A percentile compares a stretch with the other conserved stretches of the same genome.
Evolutionary conservation across 1,140 invertebrate species (phyloP).

Genomic region (Drosophila arawakana): DNA sequence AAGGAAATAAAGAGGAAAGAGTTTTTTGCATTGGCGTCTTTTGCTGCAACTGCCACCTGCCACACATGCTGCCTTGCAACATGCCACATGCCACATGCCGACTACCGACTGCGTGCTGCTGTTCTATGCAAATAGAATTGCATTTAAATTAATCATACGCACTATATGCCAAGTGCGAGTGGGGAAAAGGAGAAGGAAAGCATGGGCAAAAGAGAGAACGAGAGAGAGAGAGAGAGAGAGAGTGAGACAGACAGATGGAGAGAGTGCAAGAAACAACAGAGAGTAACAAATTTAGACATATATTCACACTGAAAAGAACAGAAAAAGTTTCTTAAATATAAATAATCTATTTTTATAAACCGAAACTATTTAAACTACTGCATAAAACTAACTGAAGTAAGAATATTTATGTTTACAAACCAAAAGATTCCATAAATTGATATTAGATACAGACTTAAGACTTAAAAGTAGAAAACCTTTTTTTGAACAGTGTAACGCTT

Average conservation of each 20-base stretch:
- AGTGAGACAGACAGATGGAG: background rate
- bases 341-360: no score
- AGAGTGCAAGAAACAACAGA: background rate
- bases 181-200: background rate
- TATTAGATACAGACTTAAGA: no score
- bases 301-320: no score
- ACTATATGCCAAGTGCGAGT: conserved; percentile 46
- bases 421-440: no score
- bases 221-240: background rate
- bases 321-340: no score
- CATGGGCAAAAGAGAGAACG: no score
- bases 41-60: conserved; percentile 18
- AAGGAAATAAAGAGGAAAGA: conserved; percentile 1
- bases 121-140: conserved; percentile 71
- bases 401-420: no score
- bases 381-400: no score
- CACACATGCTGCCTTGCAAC: background rate
- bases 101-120: conserved; percentile 27
- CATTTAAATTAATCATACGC: conserved; percentile 83
- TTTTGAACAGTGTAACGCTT: conserved; percentile 25
- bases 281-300: conserved; percentile 12
- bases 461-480: no score
- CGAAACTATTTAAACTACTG: no score
- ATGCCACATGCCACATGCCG: background rate
- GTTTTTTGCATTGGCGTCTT: conserved; percentile 15